Evolutionary conservation across 2,113 vertebrate species (phyloP).

Genomic region (Natator depressus): DNA sequence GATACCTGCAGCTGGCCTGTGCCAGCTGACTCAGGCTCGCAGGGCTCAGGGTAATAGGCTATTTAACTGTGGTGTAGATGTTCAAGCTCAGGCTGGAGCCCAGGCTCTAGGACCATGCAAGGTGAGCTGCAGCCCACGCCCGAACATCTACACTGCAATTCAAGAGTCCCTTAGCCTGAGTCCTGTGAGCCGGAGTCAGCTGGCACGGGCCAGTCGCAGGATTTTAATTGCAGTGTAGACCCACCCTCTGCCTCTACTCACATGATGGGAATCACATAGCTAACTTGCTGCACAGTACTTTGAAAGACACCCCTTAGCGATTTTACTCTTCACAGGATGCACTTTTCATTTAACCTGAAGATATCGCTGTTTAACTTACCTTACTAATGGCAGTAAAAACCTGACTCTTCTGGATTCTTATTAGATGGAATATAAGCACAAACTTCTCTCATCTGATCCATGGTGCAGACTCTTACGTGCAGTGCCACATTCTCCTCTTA

Average conservation of each 20-base stretch:
- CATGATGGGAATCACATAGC: background rate
- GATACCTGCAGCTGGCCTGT: background rate
- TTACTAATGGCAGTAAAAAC: constrained; percentile 43
- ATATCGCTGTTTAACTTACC: constrained; percentile 1
- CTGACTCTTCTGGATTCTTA: constrained; percentile 31
- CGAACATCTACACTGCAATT: no score
- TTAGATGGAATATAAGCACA: constrained; percentile 17
- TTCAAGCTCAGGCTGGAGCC: background rate
- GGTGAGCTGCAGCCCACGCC: no score
- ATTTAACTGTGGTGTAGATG: background rate
- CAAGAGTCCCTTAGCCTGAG: no score
- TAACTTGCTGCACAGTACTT: constrained; percentile 8
- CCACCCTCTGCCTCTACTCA: background rate
- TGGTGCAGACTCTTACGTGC: background rate
- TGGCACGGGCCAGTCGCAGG: background rate
- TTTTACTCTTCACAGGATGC: background rate
- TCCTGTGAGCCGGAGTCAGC: no score
- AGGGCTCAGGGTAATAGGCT: background rate
- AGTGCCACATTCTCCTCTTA: background rate
- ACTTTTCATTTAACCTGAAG: constrained; percentile 35
- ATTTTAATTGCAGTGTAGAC: background rate
- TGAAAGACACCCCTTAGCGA: constrained; percentile 6
- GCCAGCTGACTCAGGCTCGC: background rate
- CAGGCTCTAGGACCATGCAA: background rate
- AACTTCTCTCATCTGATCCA: background rate